Evolutionary conservation across 1,140 invertebrate genomes (phyloP).

Genomic region (Drosophila orosa): DNA sequence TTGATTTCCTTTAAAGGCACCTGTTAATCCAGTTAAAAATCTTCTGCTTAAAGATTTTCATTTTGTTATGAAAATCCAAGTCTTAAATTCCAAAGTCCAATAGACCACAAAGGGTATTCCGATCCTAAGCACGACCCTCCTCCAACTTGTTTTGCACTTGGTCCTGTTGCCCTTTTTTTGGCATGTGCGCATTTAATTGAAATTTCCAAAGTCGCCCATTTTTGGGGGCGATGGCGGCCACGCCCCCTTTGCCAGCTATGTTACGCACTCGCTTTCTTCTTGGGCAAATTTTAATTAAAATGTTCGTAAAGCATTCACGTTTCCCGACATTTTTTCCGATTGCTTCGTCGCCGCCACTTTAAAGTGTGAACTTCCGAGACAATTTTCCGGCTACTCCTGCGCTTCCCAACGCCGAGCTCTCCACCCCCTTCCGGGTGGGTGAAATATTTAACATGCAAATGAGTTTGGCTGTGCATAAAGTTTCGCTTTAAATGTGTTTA

Average conservation of each 20-base stretch:
- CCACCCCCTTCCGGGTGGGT: slow-evolving; percentile 36
- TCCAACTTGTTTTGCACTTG: slow-evolving; percentile 37
- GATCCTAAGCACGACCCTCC: slow-evolving; percentile 6
- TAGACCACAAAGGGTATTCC: slow-evolving; percentile 4
- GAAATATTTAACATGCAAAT: slow-evolving; percentile 83
- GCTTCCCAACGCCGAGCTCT: neutral
- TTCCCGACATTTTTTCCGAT: slow-evolving; percentile 43
- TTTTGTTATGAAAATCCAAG: neutral
- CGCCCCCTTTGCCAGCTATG: slow-evolving; percentile 35
- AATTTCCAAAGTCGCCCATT: slow-evolving; percentile 71
- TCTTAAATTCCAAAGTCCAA: neutral
- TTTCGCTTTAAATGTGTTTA: slow-evolving; percentile 83
- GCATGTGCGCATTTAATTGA: slow-evolving; percentile 82
- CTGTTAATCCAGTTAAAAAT: neutral
- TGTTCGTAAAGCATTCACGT: slow-evolving; percentile 66
- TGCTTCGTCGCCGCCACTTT: slow-evolving; percentile 44
- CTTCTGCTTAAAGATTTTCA: neutral
- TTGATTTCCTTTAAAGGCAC: neutral
- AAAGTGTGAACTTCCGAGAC: slow-evolving; percentile 77
- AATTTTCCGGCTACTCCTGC: slow-evolving; percentile 49
- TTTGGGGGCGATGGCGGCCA: slow-evolving; percentile 21
- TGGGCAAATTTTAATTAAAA: slow-evolving; percentile 79
- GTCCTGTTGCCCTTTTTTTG: slow-evolving; percentile 52
- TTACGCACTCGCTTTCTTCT: slow-evolving; percentile 65
- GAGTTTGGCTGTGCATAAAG: slow-evolving; percentile 82